Conservation (phyloP, 2,888 invertebrate genomes). For the Heliconius ismenius region DNA sequence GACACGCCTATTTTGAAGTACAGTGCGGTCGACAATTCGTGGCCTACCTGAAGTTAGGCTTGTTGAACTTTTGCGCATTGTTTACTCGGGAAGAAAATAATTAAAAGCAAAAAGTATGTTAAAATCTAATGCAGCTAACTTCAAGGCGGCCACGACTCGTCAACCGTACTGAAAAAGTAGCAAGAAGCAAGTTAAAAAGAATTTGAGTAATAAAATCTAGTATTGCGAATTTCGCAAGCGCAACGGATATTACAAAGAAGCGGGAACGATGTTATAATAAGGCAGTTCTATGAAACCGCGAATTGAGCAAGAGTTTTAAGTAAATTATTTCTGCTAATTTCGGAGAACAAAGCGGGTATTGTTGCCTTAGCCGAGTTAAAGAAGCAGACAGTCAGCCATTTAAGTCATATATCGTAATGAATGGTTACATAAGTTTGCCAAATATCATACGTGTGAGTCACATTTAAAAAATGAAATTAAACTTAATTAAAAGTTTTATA, state of each 20-base stretch:
- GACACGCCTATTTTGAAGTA: constrained; percentile 4
- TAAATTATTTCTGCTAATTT: constrained; percentile 68
- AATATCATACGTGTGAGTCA: constrained; percentile 6
- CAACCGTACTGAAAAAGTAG: background rate
- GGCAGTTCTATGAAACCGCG: constrained; percentile 53
- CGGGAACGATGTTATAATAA: constrained; percentile 33
- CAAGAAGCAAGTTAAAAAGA: constrained; percentile 19
- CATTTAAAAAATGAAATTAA: background rate
- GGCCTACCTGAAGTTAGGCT: too few species aligned
- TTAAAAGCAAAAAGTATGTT: too few species aligned
- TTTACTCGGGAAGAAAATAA: too few species aligned
- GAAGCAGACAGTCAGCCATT: constrained; percentile 39
- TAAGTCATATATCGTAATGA: constrained; percentile 28
- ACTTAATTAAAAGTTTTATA: background rate
- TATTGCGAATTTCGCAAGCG: constrained; percentile 32
- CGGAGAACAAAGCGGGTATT: constrained; percentile 63
- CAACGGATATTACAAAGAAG: constrained; percentile 36
- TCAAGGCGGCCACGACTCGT: too few species aligned
- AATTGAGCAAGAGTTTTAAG: constrained; percentile 59
- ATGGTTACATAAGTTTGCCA: constrained; percentile 10
- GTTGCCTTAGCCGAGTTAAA: constrained; percentile 47
- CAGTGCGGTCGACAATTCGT: too few species aligned
- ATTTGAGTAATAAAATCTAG: constrained; percentile 30
- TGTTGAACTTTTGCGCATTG: too few species aligned
- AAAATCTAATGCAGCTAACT: too few species aligned